Conservation (phyloP, 2,113 vertebrate genomes). For the Gorsachius goisagi region DNA sequence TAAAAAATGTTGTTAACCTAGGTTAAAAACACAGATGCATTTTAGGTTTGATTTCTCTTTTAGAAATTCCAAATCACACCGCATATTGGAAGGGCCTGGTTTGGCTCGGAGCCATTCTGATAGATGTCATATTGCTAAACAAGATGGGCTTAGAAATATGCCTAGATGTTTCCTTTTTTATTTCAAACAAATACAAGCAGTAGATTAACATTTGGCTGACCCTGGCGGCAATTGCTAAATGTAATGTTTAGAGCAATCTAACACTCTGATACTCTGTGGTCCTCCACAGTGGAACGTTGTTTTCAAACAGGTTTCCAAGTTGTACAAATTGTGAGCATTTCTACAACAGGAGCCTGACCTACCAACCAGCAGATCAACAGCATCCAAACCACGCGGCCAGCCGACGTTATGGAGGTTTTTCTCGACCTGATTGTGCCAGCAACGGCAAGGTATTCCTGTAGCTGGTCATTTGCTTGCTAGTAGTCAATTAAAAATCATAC, state of each 20-base stretch:
- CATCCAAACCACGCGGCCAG: neutral
- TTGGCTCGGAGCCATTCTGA: constrained; percentile 46
- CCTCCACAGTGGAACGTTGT: neutral
- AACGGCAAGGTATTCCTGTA: neutral
- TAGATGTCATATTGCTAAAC: constrained; percentile 52
- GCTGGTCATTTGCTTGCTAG: neutral
- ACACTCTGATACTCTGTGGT: neutral
- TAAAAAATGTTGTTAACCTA: constrained; percentile 40
- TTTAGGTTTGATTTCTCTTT: constrained; percentile 36
- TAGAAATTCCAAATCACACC: neutral
- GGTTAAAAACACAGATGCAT: constrained; percentile 45
- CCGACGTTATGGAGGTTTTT: accelerated
- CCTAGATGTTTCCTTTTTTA: constrained; percentile 39
- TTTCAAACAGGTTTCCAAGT: constrained; percentile 33
- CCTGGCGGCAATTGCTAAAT: constrained; percentile 37
- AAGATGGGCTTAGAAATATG: constrained; percentile 46
- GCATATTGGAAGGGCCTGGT: constrained; percentile 15
- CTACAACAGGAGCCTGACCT: neutral
- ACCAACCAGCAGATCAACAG: neutral
- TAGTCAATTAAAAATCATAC: neutral
- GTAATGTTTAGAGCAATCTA: constrained; percentile 38
- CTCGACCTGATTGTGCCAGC: neutral
- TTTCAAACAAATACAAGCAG: constrained; percentile 58
- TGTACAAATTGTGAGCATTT: neutral
- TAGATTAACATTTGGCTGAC: constrained; percentile 70